These are phyloP conservation scores for Silurus meridionalis DNA, from an alignment of 2,113 vertebrate species.

Conservation along the genomic window DNA sequence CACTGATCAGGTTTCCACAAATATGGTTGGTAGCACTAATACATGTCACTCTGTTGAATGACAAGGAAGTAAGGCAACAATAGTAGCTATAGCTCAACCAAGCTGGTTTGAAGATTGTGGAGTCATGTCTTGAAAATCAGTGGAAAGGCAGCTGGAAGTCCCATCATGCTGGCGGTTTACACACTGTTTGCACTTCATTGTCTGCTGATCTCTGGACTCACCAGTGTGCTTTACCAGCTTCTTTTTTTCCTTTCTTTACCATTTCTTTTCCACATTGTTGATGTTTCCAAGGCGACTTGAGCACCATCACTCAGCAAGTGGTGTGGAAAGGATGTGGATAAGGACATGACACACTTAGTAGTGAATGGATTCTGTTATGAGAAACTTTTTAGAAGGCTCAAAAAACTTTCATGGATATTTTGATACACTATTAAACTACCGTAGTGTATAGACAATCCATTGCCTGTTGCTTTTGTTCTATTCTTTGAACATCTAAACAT, in stretches of 20 bases:
- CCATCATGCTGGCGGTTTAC: slow-evolving; percentile 58
- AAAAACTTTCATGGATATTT: not conserved
- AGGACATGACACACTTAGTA: not conserved
- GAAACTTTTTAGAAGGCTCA: not conserved
- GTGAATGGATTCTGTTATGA: not conserved
- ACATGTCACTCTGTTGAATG: slow-evolving; percentile 67
- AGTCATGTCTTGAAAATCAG: slow-evolving; percentile 31
- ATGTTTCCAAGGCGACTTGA: not conserved
- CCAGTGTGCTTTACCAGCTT: slow-evolving; percentile 43
- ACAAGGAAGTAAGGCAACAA: slow-evolving; percentile 60
- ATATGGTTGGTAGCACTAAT: slow-evolving; percentile 62
- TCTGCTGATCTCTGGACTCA: slow-evolving; percentile 39
- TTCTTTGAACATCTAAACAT: not conserved
- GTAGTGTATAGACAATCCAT: not conserved
- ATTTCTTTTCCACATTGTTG: slow-evolving; percentile 52
- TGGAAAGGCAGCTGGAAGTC: slow-evolving; percentile 56
- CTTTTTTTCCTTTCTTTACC: slow-evolving; percentile 28
- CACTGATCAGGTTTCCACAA: slow-evolving; percentile 66
- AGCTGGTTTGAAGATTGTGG: slow-evolving; percentile 42
- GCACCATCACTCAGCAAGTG: slow-evolving; percentile 23
- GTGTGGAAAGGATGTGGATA: not conserved
- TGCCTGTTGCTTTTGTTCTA: not conserved
- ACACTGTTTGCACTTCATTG: slow-evolving; percentile 61
- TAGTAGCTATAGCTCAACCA: slow-evolving; percentile 44
- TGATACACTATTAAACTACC: not conserved